Evolutionary conservation across 2,888 invertebrate species (phyloP).

Genomic region (Neoascia interrupta): DNA sequence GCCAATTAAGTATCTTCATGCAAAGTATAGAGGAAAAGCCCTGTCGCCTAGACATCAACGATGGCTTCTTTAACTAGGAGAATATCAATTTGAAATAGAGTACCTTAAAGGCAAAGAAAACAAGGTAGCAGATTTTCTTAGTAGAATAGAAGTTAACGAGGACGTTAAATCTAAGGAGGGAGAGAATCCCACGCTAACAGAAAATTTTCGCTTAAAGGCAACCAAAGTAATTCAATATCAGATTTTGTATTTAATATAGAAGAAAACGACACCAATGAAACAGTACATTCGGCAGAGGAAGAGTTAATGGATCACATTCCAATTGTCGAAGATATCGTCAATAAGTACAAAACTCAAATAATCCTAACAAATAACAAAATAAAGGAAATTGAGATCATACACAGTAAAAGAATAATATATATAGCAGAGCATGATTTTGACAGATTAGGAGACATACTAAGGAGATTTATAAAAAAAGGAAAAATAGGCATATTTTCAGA

Average conservation of each 20-base stretch:
- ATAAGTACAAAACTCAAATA: constrained; percentile 11
- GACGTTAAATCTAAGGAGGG: constrained; percentile 2
- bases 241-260: constrained; percentile 6
- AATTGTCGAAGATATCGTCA: background rate
- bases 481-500: too few relatives aligned
- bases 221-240: constrained; percentile 2
- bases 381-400: background rate
- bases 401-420: constrained; percentile 13
- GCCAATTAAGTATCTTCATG: constrained; percentile 3
- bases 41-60: constrained; percentile 14
- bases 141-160: constrained; percentile 9
- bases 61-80: constrained; percentile 50
- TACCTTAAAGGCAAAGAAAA: constrained; percentile 54
- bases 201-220: background rate
- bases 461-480: too few relatives aligned
- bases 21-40: constrained; percentile 4
- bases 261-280: background rate
- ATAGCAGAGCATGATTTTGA: constrained; percentile 4
- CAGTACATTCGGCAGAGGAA: constrained; percentile 5
- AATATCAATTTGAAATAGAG: constrained; percentile 43
- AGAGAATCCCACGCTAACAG: background rate
- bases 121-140: constrained; percentile 37
- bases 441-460: too few relatives aligned
- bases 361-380: constrained; percentile 9
- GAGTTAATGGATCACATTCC: background rate